Evolutionary conservation across 2,888 invertebrate species (phyloP), one percentile per base, ranked within the genome.

Genomic region (Lordiphosa fenestrarum): DNA sequence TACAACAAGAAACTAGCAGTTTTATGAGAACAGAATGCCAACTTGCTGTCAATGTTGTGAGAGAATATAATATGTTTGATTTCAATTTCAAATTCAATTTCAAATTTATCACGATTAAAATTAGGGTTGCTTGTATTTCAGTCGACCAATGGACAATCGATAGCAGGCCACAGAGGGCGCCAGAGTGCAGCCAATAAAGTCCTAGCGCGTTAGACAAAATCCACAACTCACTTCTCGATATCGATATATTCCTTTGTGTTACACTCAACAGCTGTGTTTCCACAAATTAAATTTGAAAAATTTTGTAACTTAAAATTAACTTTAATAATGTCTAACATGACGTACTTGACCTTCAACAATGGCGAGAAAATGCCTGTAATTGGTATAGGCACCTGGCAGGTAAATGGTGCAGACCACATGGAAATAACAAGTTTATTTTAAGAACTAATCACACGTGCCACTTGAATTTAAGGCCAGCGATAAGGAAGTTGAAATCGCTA

Each of bases 401-500:
- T 44, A 6, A 30, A 33, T 15, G 7, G 7, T 13, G 3, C 21
- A 23, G 15, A 21, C 0, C 15, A 21, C 21, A 23, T 42, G 6
- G 19, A 23, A 15, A 21, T 2, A 21, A n/a, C 21, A 40, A n/a
- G 6, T 41, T n/a, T n/a, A 30, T 30, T 30, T 30, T 30, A 30
- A 30, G 30, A 30, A 30, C 30, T 7, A 7, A 30, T 2, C 3
- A 9, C 30, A 30, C 30, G 7, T 30, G 30, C 9, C 3, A 30
- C 7, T 30, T 30, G 2, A 81, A 58, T 65, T 48, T 40, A n/a
- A 94, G 95, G 92, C 94, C 33, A 91, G 92, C 0, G 93, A 93
- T 57, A 92, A 74, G 40, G 94, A 93, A 74, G 88, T 95, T 52
- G 94, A 93, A 87, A 85, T 88, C 38, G 94, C 95, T 0, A 90